These are phyloP conservation scores for Apocrypta bakeri DNA, from an alignment of 1,140 invertebrate species.

Conservation along the genomic window DNA sequence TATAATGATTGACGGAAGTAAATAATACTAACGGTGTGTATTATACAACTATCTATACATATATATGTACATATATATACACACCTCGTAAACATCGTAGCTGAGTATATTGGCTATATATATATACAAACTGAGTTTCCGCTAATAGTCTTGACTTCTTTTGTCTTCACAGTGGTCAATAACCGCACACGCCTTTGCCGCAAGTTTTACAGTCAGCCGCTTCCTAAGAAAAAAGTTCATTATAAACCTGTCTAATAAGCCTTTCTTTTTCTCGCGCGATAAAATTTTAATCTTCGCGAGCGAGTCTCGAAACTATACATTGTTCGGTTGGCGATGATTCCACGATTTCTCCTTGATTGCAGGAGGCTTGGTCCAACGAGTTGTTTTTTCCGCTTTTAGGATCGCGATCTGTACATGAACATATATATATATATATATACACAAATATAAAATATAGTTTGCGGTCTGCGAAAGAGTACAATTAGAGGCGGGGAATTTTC, in stretches of 20 bases:
- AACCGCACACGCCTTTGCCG: neutral
- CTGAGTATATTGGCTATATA: no score
- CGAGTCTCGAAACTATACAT: no score
- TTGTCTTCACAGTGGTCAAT: neutral
- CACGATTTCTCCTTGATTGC: neutral
- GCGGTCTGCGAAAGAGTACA: neutral
- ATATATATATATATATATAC: neutral
- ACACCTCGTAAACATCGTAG: neutral
- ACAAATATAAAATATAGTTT: slow-evolving; percentile 4
- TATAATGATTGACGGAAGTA: no score
- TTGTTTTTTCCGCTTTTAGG: no score
- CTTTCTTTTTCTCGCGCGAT: neutral
- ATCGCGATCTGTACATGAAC: neutral
- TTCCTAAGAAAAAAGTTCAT: neutral
- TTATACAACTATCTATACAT: no score
- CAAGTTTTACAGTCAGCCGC: neutral
- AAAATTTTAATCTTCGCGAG: neutral
- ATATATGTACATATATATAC: no score
- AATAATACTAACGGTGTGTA: no score
- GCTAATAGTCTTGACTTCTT: neutral
- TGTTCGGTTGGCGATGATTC: neutral
- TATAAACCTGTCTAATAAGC: neutral
- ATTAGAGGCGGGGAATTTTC: neutral
- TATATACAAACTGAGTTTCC: no score
- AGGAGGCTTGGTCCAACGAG: neutral